Percentiles rank a stretch among this genome's conserved stretches.
Evolutionary conservation across 1,140 invertebrate genomes (phyloP).

Genomic region (Lethrus apterus): DNA sequence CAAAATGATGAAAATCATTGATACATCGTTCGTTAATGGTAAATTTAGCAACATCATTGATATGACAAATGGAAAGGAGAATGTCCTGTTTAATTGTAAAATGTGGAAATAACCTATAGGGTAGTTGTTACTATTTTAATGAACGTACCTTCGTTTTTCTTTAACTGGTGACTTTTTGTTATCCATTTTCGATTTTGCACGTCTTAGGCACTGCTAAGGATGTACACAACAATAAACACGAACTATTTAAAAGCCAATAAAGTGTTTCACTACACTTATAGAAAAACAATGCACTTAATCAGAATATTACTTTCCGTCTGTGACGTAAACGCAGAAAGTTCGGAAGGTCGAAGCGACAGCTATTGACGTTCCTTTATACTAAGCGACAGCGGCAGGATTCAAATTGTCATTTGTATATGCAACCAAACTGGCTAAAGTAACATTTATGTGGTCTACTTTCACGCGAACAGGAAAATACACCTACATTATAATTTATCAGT

Average conservation of each 20-base stretch:
- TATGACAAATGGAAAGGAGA: neutral
- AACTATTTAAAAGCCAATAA: conserved; percentile 6
- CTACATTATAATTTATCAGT: neutral
- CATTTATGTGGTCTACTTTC: too few relatives aligned
- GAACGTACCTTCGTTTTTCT: conserved; percentile 26
- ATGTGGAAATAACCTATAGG: neutral
- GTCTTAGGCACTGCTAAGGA: conserved; percentile 31
- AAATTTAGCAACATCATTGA: neutral
- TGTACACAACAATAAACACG: conserved; percentile 17
- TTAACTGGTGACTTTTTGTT: conserved; percentile 19
- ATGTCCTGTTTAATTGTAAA: neutral
- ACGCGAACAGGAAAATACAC: too few relatives aligned
- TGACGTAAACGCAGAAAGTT: conserved; percentile 21
- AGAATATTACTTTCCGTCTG: conserved; percentile 21
- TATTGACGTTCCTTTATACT: conserved; percentile 13
- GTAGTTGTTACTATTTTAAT: too few relatives aligned
- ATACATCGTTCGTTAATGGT: neutral
- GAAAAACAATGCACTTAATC: conserved; percentile 20
- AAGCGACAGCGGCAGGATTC: conserved; percentile 5
- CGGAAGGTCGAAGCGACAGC: conserved; percentile 15
- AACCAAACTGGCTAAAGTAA: neutral
- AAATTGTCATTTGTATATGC: conserved; percentile 15
- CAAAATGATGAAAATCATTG: too few relatives aligned
- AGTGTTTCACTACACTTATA: conserved; percentile 14
- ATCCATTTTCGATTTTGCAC: conserved; percentile 18